Evolutionary conservation across 1,140 invertebrate species (phyloP), one percentile per base, ranked within the genome.

Genomic region (Trichoplusia ni): DNA sequence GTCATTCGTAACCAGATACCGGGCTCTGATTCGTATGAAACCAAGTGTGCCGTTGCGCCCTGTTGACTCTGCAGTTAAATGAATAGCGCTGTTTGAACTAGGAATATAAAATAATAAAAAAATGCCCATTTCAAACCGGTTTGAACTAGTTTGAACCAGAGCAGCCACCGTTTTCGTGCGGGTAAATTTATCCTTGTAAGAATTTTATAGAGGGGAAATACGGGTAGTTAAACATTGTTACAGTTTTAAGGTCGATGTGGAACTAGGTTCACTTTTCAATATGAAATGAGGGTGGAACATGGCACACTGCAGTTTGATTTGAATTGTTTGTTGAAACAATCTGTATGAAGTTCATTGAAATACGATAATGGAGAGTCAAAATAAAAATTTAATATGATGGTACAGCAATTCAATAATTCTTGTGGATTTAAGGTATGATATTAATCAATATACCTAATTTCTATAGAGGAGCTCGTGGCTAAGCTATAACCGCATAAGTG

Each of bases 21-120:
- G 44, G 11, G 23, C 16, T 47, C 23, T 47, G 44, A 16, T 47
- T 47, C 40, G 29, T 29, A 14, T 47, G 11, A 27, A 47, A 47
- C 25, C 7, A 7, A 42, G 40, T 29, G 13, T 27, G 14, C 23
- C 23, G 44, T 56, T 62, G 25, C 42, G 38, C 49, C n/a, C 40
- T 62, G 65, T 67, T 67, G 65, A 67, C 58, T 62, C 13, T 56
- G 58, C 49, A 56, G 58, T 56, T 56, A 62, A 67, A 67, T 67
- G 49, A 54, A 67, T 47, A 37, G 25, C 58, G 11, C 13, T 60
- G 47, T 33, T 47, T 56, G 58, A 46, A 27, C 21, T 27, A 16
- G 6, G 11, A 25, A 46, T 27, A 46, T 46, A 27, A 29, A 46
- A 27, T 14, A 44, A 38, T 18, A 42, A 42, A 19, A 19, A 40